Evolutionary conservation across 64 coral and sea anemone genomes (phyloP), one percentile per base, ranked within the genome.

Genomic region (Porites lutea): DNA sequence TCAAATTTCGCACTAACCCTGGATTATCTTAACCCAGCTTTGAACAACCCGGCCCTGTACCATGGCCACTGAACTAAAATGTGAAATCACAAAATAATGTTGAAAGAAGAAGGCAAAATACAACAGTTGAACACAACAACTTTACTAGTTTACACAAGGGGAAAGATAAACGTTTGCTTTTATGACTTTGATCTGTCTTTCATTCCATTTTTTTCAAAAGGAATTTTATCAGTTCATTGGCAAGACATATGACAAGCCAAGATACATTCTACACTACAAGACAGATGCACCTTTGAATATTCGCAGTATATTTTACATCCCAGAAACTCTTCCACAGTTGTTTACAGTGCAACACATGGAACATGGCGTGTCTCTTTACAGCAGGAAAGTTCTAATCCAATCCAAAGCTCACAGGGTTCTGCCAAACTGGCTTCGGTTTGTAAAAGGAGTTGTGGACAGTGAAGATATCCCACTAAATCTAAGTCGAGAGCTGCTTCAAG

Each of bases 381-480:
- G 94, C 77, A 80, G 89, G 47, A 95, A 90, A 45, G 97, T 98
- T 6, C 91, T 98, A 4, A 98, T 98, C 50, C 97, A 98, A 52
- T 43, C 87, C 11, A 98, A 96, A 72, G 87, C 94, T 12, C 67
- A 93, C 10, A 93, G 82, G 5, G 79, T 98, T 14, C 75, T 98
- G 14, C 97, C 97, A 58, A 74, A 92, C 60, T 98, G 97, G 97
- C 71, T 98, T 15, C 81, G 97, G 22, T 98, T 98, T 91, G 88
- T 98, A 12, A 92, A 89, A 66, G 97, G 94, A 55, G 91, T 98
- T 44, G 97, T 98, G 1, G 97, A 98, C 21, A 98, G 97, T 64
- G 97, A 98, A 51, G 97, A 98, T 88, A 95, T 98, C 47, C 97
- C 97, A 62, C 88, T 98, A 6, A 98, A 98, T 55, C 54, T 98